phyloP scores from a whole-genome alignment of 2,113 vertebrate genomes.

The Petroica traversi region DNA sequence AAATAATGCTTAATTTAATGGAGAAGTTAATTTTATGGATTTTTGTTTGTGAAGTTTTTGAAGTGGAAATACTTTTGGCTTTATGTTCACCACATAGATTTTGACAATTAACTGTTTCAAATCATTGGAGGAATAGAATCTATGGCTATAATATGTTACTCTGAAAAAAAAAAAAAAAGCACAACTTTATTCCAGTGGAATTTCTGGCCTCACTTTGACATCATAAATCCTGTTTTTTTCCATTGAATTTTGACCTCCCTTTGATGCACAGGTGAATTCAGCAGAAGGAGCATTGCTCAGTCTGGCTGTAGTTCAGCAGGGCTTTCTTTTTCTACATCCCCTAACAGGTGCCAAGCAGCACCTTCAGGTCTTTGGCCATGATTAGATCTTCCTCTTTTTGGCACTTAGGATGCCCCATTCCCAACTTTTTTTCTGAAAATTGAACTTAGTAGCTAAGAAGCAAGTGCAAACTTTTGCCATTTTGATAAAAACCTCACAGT shows the following conservation, averaged over 20 bases:
- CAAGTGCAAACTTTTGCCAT: not conserved
- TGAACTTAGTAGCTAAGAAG: not conserved
- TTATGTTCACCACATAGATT: constrained; percentile 4
- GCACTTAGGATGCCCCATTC: not conserved
- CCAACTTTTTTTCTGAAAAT: not conserved
- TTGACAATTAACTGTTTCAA: constrained; percentile 65
- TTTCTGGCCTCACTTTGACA: not conserved
- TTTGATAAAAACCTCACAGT: not conserved
- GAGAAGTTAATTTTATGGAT: constrained; percentile 35
- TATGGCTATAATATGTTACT: not conserved
- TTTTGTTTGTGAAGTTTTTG: constrained; percentile 50
- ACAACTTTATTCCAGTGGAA: not conserved
- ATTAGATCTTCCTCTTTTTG: not conserved
- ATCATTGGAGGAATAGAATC: not conserved
- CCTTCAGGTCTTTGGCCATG: not conserved
- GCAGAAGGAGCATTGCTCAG: not conserved
- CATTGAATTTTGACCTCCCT: not conserved
- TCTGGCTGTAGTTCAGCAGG: not conserved
- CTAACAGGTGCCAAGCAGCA: not conserved
- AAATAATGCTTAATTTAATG: constrained; percentile 48
- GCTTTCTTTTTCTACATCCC: not conserved
- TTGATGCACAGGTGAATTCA: not conserved
- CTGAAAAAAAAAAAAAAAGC: not conserved
- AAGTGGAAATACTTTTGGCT: constrained; percentile 31
- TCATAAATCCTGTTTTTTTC: not conserved